A percentile compares a stretch with the other conserved stretches of the same genome.
Conservation (phyloP, 2,888 invertebrate genomes). For the Plemyria rubiginata region DNA sequence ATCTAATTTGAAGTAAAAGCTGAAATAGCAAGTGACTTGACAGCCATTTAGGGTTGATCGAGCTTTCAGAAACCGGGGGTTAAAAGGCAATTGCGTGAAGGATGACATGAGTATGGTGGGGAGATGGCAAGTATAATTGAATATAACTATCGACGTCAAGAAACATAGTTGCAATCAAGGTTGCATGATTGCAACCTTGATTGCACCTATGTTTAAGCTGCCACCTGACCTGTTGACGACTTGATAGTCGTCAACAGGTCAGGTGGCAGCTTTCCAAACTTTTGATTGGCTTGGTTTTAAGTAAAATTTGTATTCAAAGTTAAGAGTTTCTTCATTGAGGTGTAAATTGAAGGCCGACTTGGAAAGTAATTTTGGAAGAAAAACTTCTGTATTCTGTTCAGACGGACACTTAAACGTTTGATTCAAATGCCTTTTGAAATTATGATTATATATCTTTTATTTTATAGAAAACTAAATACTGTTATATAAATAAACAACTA, state of each 20-base stretch:
- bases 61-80: too few species aligned
- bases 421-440: neutral
- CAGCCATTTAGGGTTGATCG: too few species aligned
- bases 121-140: neutral
- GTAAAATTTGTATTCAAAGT: constrained; percentile 67
- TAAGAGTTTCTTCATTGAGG: constrained; percentile 61
- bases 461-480: too few species aligned
- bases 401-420: constrained; percentile 24
- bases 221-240: too few species aligned
- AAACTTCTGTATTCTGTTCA: constrained; percentile 49
- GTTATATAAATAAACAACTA: too few species aligned
- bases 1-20: too few species aligned
- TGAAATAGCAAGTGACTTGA: too few species aligned
- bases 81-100: too few species aligned
- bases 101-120: too few species aligned
- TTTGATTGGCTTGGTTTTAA: constrained; percentile 65
- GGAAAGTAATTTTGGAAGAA: constrained; percentile 57
- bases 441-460: neutral
- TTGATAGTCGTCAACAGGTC: constrained; percentile 34
- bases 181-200: too few species aligned
- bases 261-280: constrained; percentile 52
- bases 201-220: too few species aligned
- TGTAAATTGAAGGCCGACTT: constrained; percentile 69
- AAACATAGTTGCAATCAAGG: constrained; percentile 27
- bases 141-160: constrained; percentile 22